These are phyloP conservation scores for Caenorhabditis plicata DNA, from an alignment of 2,888 invertebrate species.

Conservation along the genomic window DNA sequence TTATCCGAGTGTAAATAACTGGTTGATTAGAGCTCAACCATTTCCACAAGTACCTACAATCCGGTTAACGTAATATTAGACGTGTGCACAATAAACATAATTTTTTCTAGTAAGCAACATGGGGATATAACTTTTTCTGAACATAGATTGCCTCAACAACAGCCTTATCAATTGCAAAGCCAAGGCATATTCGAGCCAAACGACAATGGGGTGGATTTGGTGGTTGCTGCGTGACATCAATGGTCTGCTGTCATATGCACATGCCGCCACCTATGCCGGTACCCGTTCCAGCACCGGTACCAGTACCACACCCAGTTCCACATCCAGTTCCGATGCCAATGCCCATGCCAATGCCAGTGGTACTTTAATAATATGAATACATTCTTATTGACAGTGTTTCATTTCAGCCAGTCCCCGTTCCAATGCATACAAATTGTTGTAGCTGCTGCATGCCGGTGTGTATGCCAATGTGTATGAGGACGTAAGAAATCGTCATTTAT, in stretches of 20 bases:
- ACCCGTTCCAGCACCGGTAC: constrained; percentile 31
- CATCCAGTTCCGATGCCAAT: constrained; percentile 24
- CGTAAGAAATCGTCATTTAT: constrained; percentile 19
- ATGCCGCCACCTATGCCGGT: constrained; percentile 26
- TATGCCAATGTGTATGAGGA: constrained; percentile 51
- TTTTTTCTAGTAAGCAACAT: not conserved
- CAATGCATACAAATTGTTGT: constrained; percentile 36
- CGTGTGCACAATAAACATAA: not conserved
- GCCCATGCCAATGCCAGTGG: constrained; percentile 30
- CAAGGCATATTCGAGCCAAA: constrained; percentile 32
- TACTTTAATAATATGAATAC: not conserved
- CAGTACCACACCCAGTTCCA: constrained; percentile 30
- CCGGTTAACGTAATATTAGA: no score
- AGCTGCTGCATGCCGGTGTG: constrained; percentile 56
- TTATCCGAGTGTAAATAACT: no score
- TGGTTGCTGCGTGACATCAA: constrained; percentile 31
- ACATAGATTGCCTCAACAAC: not conserved
- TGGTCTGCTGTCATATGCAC: constrained; percentile 41
- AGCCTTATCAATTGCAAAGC: constrained; percentile 4
- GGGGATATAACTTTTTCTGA: constrained; percentile 1
- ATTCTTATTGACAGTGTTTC: not conserved
- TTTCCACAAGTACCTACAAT: no score
- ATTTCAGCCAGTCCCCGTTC: constrained; percentile 35
- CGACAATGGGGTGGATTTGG: constrained; percentile 29
- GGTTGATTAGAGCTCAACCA: no score